A percentile compares a stretch with the other conserved stretches of the same genome.
Conservation (phyloP, 2,113 vertebrate species). For the Antechinus stuartii region DNA sequence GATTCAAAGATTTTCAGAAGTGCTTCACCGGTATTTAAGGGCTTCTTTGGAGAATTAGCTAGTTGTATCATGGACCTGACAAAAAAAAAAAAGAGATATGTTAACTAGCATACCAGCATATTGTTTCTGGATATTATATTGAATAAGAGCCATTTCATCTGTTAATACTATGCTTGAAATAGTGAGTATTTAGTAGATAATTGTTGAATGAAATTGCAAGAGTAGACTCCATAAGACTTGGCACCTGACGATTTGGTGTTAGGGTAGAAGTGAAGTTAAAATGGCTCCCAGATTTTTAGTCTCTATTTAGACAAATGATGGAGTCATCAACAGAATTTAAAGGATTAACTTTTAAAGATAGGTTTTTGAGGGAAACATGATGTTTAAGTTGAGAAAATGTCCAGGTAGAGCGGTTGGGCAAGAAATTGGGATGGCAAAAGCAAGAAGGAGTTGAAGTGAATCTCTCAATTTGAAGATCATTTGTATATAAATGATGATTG, state of each 20-base stretch:
- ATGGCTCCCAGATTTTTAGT: neutral
- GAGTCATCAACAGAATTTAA: neutral
- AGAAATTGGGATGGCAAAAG: neutral
- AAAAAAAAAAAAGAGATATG: neutral
- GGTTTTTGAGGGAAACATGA: neutral
- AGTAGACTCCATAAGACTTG: neutral
- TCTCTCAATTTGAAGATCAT: neutral
- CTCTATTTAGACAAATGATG: neutral
- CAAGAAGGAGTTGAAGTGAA: neutral
- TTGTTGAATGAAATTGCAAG: neutral
- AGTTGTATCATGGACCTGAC: neutral
- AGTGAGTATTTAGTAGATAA: neutral
- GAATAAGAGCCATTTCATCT: neutral
- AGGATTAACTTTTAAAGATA: neutral
- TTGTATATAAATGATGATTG: neutral
- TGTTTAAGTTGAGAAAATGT: neutral
- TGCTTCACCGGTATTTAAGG: neutral
- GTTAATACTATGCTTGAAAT: neutral
- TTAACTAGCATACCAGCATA: neutral
- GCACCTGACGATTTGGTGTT: neutral
- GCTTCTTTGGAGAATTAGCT: neutral
- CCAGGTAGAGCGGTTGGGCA: neutral
- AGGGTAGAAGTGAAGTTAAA: neutral
- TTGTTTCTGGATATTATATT: neutral
- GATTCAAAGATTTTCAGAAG: neutral